Conservation (phyloP, 2,113 vertebrate genomes). For the Plestiodon gilberti region DNA sequence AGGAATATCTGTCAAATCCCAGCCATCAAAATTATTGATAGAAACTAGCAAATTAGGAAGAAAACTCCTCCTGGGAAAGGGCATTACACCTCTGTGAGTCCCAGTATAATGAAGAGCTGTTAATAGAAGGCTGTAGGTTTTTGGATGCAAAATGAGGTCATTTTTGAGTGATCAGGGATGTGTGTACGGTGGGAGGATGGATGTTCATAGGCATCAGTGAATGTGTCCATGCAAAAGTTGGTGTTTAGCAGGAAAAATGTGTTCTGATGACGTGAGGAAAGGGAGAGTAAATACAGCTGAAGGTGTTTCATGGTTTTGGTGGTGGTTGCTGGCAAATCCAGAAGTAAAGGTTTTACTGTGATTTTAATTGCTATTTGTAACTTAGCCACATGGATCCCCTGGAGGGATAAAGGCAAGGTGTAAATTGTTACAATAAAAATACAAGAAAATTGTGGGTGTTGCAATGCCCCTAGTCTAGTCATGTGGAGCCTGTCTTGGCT, state of each 20-base stretch:
- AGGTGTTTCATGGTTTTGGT: background rate
- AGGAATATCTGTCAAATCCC: too few species aligned
- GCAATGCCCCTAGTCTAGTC: too few species aligned
- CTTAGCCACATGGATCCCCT: too few species aligned
- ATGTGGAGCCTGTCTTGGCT: too few species aligned
- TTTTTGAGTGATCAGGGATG: background rate
- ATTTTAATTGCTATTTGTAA: background rate
- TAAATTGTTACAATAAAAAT: too few species aligned
- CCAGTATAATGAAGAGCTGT: background rate
- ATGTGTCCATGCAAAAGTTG: background rate
- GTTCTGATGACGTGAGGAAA: background rate
- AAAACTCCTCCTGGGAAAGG: background rate
- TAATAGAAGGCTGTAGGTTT: background rate
- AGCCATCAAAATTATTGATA: too few species aligned
- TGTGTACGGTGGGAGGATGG: background rate
- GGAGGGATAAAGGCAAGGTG: too few species aligned
- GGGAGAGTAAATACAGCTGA: background rate
- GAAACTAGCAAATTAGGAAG: too few species aligned
- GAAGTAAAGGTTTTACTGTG: background rate
- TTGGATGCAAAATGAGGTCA: background rate
- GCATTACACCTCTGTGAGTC: background rate
- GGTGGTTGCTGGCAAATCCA: background rate
- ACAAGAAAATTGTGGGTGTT: too few species aligned
- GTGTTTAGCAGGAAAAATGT: background rate
- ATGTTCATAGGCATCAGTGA: background rate